Evolutionary conservation across 2,113 vertebrate genomes (phyloP).

Genomic region (Sakesphorus luctuosus): DNA sequence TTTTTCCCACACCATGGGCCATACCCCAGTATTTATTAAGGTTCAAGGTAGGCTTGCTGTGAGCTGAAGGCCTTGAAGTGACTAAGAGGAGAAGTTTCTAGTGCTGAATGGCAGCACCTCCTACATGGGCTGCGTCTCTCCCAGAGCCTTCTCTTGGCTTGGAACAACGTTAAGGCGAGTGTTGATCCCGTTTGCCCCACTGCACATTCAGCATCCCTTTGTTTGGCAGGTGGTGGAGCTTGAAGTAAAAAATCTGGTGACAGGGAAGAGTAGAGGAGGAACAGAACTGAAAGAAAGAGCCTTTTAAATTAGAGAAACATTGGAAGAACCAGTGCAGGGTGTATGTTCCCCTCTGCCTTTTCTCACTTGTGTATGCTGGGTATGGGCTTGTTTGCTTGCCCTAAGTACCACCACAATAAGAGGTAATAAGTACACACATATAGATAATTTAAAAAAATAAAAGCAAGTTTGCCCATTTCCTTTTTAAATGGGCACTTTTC

Average conservation of each 20-base stretch:
- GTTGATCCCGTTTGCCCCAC: not conserved
- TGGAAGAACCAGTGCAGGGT: not conserved
- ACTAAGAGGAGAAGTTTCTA: not conserved
- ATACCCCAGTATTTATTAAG: not conserved
- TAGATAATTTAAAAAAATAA: not conserved
- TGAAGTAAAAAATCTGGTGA: not conserved
- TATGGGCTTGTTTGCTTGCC: not conserved
- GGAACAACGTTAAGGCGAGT: not conserved
- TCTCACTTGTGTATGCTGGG: not conserved
- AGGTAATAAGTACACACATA: not conserved
- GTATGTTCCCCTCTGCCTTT: not conserved
- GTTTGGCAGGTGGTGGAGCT: not conserved
- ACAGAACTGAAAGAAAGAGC: not conserved
- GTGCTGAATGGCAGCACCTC: not conserved
- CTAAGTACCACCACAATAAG: not conserved
- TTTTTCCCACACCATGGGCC: not conserved
- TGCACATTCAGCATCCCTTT: not conserved
- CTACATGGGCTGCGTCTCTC: accelerated
- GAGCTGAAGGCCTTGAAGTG: not conserved
- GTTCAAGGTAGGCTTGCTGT: not conserved
- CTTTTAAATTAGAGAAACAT: not conserved
- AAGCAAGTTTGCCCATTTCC: not conserved
- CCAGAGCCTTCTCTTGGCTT: not conserved
- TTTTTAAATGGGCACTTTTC: not conserved
- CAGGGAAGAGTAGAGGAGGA: not conserved